Percentiles rank a stretch among this genome's conserved stretches.
Evolutionary conservation across 2,888 invertebrate species (phyloP).

Genomic region (Hydropsyche betteni): DNA sequence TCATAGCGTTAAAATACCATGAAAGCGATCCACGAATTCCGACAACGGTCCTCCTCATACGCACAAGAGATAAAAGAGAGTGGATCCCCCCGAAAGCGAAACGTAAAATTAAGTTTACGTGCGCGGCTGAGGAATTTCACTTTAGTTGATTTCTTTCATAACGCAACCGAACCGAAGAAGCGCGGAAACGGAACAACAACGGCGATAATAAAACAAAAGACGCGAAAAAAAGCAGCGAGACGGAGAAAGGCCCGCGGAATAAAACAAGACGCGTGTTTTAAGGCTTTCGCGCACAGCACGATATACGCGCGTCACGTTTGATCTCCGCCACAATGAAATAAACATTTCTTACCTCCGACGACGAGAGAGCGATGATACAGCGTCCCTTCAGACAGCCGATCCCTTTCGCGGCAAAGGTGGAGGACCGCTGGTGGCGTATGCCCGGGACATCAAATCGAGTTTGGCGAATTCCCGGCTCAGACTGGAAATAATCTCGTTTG

Average conservation of each 20-base stretch:
- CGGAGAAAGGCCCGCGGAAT: not conserved
- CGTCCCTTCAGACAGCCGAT: not conserved
- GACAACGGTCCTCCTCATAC: no score
- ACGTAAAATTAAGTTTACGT: constrained; percentile 32
- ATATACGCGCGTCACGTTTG: constrained; percentile 37
- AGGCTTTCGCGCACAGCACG: not conserved
- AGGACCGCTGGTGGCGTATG: not conserved
- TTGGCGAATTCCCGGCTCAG: constrained; percentile 44
- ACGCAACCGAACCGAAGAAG: not conserved
- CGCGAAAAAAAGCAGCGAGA: not conserved
- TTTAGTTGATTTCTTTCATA: constrained; percentile 24
- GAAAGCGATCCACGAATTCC: no score
- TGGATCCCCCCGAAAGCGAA: not conserved
- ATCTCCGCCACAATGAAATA: constrained; percentile 37
- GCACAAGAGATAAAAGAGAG: no score
- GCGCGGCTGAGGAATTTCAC: constrained; percentile 31
- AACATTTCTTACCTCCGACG: constrained; percentile 20
- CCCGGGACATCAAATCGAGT: constrained; percentile 49
- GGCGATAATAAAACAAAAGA: not conserved
- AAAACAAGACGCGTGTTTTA: not conserved
- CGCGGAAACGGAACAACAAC: not conserved
- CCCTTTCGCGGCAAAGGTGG: constrained; percentile 14
- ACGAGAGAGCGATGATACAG: no score
- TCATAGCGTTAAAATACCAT: no score
- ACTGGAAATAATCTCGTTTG: constrained; percentile 47